Evolutionary conservation across 2,888 invertebrate species (phyloP).

Genomic region (Podotricha telesiphe): DNA sequence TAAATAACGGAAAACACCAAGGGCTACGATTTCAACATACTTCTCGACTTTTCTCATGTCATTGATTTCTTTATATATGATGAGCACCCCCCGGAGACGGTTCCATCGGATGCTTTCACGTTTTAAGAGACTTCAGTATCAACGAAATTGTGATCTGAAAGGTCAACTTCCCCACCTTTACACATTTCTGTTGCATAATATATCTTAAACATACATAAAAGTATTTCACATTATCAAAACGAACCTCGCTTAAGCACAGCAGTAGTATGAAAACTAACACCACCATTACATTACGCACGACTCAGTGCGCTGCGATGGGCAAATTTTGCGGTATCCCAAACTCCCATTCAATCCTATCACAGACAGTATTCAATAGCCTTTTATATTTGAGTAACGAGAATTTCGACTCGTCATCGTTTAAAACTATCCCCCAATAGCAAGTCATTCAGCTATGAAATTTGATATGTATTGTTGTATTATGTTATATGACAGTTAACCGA

Average conservation of each 20-base stretch:
- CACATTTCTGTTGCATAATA: no score
- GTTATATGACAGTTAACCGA: constrained; percentile 4
- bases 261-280: constrained; percentile 41
- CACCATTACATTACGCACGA: constrained; percentile 63
- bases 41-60: no score
- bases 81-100: no score
- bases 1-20: no score
- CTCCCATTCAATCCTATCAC: constrained; percentile 64
- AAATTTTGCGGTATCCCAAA: constrained; percentile 75
- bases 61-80: no score
- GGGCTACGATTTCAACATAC: no score
- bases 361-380: constrained; percentile 48
- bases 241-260: background rate
- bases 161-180: no score
- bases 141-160: no score
- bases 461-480: constrained; percentile 25
- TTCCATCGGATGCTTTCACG: no score
- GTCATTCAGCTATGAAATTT: constrained; percentile 35
- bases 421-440: constrained; percentile 47
- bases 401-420: constrained; percentile 59
- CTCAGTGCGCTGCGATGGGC: constrained; percentile 69
- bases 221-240: background rate
- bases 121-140: no score
- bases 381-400: constrained; percentile 63
- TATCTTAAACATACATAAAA: no score